Evolutionary conservation across 37 sponge, comb jelly and placozoan species (phyloP), one percentile per base, ranked within the genome.

Genomic region (Cliona cf. orientalis): DNA sequence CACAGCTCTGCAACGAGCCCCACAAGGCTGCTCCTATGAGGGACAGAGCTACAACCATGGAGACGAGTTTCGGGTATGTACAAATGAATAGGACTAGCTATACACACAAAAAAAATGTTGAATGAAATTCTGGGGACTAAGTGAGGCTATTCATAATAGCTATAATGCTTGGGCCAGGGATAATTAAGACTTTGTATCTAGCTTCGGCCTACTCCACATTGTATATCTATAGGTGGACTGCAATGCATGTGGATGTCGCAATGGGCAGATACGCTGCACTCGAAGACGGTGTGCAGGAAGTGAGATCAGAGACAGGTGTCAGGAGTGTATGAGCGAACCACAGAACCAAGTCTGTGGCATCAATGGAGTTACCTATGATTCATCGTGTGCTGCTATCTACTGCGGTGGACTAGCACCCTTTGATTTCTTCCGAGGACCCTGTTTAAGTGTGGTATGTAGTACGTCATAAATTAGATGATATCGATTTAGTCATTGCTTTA

Each of bases 311-410:
- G 74, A 86, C 39, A 41, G 31, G 21, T 78, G 80, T 28, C 29
- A 58, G 1, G 14, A 43, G 12, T 86, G 87, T 44, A 36, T 31
- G 6, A 33, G 5, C 23, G 42, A 39, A 36, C 58, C 26, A 12
- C 3, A 2, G 2, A 5, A 28, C 35, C 78, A 31, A 0, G 80
- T 86, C 66, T 86, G 87, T 73, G 87, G 58, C n/a, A 33, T 32
- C 1, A 73, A 86, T 80, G 74, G 79, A 45, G 56, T 26, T 2
- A 86, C 87, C 32, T 86, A 86, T 62, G 65, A n/a, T 4, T 56
- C 58, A 58, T 23, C 34, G 37, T 86, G 87, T 42, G 23, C 33
- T 63, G 87, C 87, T 45, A 37, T 86, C 26, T 61, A 46, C 58
- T 84, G 84, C 25, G 79, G 37, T 64, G 67, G 80, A 19, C 41